These are phyloP conservation scores for Philypnodon macrostomus DNA, from an alignment of 2,797 vertebrate genomes.

Conservation along the genomic window DNA sequence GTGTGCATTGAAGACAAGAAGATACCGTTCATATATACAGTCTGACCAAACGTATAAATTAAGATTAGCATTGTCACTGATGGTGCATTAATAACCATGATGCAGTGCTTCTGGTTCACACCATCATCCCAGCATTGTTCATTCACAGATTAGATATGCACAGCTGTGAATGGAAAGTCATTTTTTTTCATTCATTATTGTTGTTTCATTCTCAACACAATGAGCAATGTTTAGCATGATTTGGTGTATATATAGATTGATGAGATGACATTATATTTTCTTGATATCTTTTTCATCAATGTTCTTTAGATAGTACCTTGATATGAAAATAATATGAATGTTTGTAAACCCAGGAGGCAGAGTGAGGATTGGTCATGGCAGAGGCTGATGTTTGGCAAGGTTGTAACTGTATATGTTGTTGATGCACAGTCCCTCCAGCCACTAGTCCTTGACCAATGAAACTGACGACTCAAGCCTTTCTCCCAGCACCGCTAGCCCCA, in stretches of 20 bases:
- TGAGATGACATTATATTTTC: not conserved
- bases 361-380: slow-evolving; percentile 1
- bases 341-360: not conserved
- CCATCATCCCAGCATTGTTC: slow-evolving; percentile 14
- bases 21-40: not conserved
- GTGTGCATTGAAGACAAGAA: not conserved
- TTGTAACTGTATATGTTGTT: slow-evolving; percentile 5
- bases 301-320: not conserved
- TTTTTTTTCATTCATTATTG: not conserved
- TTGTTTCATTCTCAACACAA: slow-evolving; percentile 29
- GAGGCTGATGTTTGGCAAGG: not conserved
- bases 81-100: slow-evolving; percentile 10
- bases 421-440: not conserved
- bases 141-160: slow-evolving; percentile 40
- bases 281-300: not conserved
- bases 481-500: slow-evolving; percentile 3
- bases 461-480: slow-evolving; percentile 5
- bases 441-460: not conserved
- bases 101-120: slow-evolving; percentile 1
- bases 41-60: not conserved
- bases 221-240: not conserved
- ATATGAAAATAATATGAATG: not conserved
- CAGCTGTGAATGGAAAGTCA: slow-evolving; percentile 42
- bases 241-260: not conserved
- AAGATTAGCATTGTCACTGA: too few relatives aligned